phyloP scores from a whole-genome alignment of 35 echinoderm and acorn worm species.

The Lytechinus variegatus region DNA sequence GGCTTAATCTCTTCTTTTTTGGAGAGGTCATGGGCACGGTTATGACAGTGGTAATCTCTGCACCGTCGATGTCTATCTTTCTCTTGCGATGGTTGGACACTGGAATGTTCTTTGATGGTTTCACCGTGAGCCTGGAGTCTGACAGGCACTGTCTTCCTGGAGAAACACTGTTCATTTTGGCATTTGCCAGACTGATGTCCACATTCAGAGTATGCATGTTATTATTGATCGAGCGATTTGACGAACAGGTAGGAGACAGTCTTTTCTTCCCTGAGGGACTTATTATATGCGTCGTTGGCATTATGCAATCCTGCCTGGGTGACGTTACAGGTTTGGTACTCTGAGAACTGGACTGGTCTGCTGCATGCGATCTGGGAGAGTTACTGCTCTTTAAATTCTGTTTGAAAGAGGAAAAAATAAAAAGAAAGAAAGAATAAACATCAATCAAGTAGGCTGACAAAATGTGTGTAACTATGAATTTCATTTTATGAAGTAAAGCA shows the following conservation, averaged over 20 bases:
- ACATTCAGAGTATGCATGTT: constrained; percentile 67
- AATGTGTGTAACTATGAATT: not conserved
- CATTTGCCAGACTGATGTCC: constrained; percentile 80
- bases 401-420: not conserved
- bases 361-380: not conserved
- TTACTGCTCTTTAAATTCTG: not conserved
- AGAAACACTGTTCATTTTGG: constrained; percentile 64
- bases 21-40: constrained; percentile 15
- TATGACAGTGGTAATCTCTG: not conserved
- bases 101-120: constrained; percentile 41
- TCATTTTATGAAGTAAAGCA: not conserved
- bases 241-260: not conserved
- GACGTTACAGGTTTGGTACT: not conserved
- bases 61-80: constrained; percentile 76
- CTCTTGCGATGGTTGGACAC: constrained; percentile 66
- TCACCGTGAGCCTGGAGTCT: constrained; percentile 75
- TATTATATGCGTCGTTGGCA: constrained; percentile 13
- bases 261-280: constrained; percentile 15
- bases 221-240: constrained; percentile 6
- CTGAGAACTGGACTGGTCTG: not conserved
- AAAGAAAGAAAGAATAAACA: not conserved
- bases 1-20: constrained; percentile 22
- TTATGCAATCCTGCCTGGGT: not conserved
- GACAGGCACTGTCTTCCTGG: constrained; percentile 84
- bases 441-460: not conserved